Conservation (phyloP, 2,888 invertebrate genomes). For the Drosophila phalerata region DNA sequence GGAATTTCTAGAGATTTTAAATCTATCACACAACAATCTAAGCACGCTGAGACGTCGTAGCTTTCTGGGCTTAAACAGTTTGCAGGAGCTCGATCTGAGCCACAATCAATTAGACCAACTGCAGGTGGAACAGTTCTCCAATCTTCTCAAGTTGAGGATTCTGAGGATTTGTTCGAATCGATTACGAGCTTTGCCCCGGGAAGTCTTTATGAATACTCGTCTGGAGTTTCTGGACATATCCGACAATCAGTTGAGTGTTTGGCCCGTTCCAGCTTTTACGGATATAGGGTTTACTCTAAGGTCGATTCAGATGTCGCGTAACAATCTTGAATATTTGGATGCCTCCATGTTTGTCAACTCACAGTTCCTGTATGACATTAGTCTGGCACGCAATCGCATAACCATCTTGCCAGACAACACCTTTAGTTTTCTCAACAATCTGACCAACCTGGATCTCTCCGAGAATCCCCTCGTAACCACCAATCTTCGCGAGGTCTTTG, state of each 20-base stretch:
- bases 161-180: slow-evolving; percentile 91
- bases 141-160: slow-evolving; percentile 90
- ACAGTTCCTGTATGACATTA: slow-evolving; percentile 91
- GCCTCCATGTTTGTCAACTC: slow-evolving; percentile 94
- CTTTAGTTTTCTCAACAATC: slow-evolving; percentile 92
- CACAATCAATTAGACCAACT: slow-evolving; percentile 91
- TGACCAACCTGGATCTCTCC: slow-evolving; percentile 92
- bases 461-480: slow-evolving; percentile 93
- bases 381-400: slow-evolving; percentile 92
- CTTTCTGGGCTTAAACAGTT: slow-evolving; percentile 90
- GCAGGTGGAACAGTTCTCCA: slow-evolving; percentile 92
- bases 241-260: slow-evolving; percentile 91
- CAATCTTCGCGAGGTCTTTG: slow-evolving; percentile 94
- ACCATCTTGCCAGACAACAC: slow-evolving; percentile 95
- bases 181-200: slow-evolving; percentile 90
- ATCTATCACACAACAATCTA: slow-evolving; percentile 91
- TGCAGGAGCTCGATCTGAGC: slow-evolving; percentile 93
- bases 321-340: slow-evolving; percentile 94
- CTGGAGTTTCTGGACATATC: slow-evolving; percentile 93
- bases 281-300: slow-evolving; percentile 93
- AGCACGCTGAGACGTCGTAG: slow-evolving; percentile 90
- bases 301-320: slow-evolving; percentile 91
- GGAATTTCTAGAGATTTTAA: slow-evolving; percentile 90
- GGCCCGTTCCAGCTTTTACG: slow-evolving; percentile 91
- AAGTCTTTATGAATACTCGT: slow-evolving; percentile 92